Conservation (phyloP, 2,113 vertebrate species). For the Carlito syrichta region DNA sequence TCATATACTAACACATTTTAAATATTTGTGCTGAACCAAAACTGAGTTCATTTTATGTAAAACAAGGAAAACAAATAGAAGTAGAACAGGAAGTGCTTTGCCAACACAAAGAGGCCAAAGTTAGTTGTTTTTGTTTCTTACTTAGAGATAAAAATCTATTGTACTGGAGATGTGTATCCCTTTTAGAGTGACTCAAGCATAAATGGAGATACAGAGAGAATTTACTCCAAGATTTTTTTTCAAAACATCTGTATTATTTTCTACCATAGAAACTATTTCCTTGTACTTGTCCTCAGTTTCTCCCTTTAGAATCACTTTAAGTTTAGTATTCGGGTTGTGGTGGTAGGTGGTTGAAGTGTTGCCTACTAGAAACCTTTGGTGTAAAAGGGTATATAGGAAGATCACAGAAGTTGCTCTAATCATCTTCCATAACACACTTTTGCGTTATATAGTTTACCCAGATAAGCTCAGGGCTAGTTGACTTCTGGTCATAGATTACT, state of each 20-base stretch:
- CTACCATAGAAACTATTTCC: background rate
- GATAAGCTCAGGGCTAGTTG: background rate
- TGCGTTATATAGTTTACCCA: background rate
- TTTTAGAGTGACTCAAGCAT: background rate
- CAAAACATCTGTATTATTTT: background rate
- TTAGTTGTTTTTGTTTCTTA: slow-evolving; percentile 6
- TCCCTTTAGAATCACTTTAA: background rate
- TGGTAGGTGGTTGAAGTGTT: background rate
- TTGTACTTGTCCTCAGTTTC: background rate
- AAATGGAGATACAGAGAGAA: background rate
- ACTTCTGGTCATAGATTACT: background rate
- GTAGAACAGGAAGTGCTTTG: background rate
- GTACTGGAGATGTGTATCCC: background rate
- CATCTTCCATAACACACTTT: background rate
- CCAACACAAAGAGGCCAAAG: background rate
- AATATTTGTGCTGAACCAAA: background rate
- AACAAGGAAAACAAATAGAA: background rate
- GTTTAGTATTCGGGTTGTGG: too few relatives aligned
- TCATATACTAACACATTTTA: background rate
- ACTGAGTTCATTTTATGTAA: background rate
- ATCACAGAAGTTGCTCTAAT: background rate
- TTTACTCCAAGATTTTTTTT: background rate
- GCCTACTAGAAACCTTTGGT: background rate
- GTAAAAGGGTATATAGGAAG: background rate
- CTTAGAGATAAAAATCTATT: background rate